Base-by-base conservation (phyloP, 2,888 invertebrate species). In the Cantharis lateralis region DNA sequence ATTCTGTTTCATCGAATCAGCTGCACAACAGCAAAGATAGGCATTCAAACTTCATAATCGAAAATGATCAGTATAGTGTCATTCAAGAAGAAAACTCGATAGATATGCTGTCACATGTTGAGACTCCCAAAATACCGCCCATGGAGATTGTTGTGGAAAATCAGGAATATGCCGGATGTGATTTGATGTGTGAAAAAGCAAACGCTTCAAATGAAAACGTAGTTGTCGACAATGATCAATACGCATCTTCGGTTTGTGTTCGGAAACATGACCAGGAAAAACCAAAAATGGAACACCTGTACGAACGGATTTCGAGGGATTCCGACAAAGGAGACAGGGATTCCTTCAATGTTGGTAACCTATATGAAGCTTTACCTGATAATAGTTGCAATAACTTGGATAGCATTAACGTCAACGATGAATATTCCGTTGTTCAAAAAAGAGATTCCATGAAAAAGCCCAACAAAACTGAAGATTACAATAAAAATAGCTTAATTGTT, bases 11-110 rank as follows among this genome's bases (percentile, higher is more conserved):
- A 11, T 9, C 64, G 16, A 63, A 63, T 18, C 63, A 63, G 7
- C 2, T 16, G 13, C 18, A 63, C 18, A 64, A 15, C 16, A 64
- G 2, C 13, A 48, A 48, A n/a, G 74, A 68, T 2, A 74, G 70
- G 63, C 75, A 64, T 18, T 48, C 62, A 24, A 77, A 64, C 63
- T 68, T 82, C 61, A 10, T 82, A 15, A 75, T 82, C 9, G 83
- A 83, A 70, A 84, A 83, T 48, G 81, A 82, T 7, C 81, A 82
- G 15, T 85, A 85, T 26, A 76, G 79, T 15, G 48, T 77, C 9
- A 76, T 80, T 61, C 78, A 77, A 16, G 78, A 80, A 70, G 75
- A 75, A 61, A 77, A 70, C 70, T 76, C 76, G 0, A 70, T 71
- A 7, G 72, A 76, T 5, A 11, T 75, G 15, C n/a, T 18, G 4